Percentiles rank a stretch among this genome's conserved stretches.
Conservation (phyloP, 2,888 invertebrate species). For the Ommatoiulus sabulosus region DNA sequence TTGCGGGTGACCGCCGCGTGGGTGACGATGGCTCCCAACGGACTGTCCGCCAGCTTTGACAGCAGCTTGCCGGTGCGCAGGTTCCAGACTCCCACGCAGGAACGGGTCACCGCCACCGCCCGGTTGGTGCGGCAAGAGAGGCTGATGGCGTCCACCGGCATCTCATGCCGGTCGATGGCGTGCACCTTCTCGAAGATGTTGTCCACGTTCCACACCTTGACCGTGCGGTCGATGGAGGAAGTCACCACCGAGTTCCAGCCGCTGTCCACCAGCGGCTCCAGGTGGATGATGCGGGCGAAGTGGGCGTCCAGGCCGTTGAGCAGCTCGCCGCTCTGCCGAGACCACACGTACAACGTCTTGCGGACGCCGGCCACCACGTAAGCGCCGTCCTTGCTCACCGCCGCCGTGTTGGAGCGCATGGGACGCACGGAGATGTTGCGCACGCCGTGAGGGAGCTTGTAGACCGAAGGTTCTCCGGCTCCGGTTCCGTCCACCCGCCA, state of each 20-base stretch:
- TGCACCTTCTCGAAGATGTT: slow-evolving; percentile 98
- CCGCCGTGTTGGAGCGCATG: slow-evolving; percentile 89
- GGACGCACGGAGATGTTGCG: slow-evolving; percentile 93
- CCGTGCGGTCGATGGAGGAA: slow-evolving; percentile 96
- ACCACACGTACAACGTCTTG: slow-evolving; percentile 96
- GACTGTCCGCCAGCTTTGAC: slow-evolving; percentile 89
- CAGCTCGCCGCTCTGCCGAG: slow-evolving; percentile 81
- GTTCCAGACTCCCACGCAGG: slow-evolving; percentile 96
- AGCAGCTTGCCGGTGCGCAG: slow-evolving; percentile 85
- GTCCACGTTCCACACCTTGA: slow-evolving; percentile 99
- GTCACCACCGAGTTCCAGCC: slow-evolving; percentile 93
- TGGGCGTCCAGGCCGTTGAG: slow-evolving; percentile 96
- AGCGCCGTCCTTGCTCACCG: slow-evolving; percentile 88
- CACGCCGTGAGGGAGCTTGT: slow-evolving; percentile 74
- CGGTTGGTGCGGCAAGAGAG: slow-evolving; percentile 77
- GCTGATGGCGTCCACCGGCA: slow-evolving; percentile 89
- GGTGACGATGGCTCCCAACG: slow-evolving; percentile 93
- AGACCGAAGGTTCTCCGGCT: slow-evolving; percentile 55
- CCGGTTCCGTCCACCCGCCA: slow-evolving; percentile 67
- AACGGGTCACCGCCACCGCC: slow-evolving; percentile 92
- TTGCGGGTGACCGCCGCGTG: slow-evolving; percentile 89
- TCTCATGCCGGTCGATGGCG: slow-evolving; percentile 93
- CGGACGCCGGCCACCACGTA: slow-evolving; percentile 96
- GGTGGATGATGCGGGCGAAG: slow-evolving; percentile 93
- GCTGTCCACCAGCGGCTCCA: slow-evolving; percentile 87